Percentiles rank a stretch among this genome's conserved stretches.
These are phyloP conservation scores for Ophiothrix spiculata DNA, from an alignment of 35 echinoderm and acorn worm genomes.

Conservation along the genomic window DNA sequence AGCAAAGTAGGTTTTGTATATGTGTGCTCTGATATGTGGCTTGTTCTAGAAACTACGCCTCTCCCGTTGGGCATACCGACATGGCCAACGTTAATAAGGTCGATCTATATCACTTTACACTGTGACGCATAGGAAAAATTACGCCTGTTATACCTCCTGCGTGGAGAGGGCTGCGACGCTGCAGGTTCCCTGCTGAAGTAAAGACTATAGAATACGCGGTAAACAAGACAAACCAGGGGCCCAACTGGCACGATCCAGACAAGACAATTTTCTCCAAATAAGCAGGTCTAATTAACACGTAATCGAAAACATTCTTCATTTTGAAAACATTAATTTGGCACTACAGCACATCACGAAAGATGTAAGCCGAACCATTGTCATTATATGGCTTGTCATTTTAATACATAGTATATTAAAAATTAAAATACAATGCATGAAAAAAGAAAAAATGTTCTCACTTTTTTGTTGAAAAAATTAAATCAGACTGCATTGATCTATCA, in stretches of 20 bases:
- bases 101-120: conserved; percentile 2
- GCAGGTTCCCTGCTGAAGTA: not conserved
- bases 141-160: conserved; percentile 3
- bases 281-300: not conserved
- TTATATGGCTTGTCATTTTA: too few species aligned
- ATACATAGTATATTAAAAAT: too few species aligned
- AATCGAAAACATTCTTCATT: too few species aligned
- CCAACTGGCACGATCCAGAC: not conserved
- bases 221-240: not conserved
- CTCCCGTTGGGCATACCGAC: conserved; percentile 2
- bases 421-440: too few species aligned
- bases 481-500: too few species aligned
- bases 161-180: conserved; percentile 2
- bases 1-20: not conserved
- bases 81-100: conserved; percentile 4
- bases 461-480: too few species aligned
- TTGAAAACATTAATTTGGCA: too few species aligned
- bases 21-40: not conserved
- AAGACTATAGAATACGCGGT: too few species aligned
- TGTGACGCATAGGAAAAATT: conserved; percentile 2
- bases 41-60: conserved; percentile 7
- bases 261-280: not conserved
- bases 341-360: too few species aligned
- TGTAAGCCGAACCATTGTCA: too few species aligned
- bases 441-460: too few species aligned